Percentiles rank a stretch among this genome's conserved stretches.
These are phyloP conservation scores for Zonitis immaculata DNA, from an alignment of 2,888 invertebrate species.

Conservation along the genomic window DNA sequence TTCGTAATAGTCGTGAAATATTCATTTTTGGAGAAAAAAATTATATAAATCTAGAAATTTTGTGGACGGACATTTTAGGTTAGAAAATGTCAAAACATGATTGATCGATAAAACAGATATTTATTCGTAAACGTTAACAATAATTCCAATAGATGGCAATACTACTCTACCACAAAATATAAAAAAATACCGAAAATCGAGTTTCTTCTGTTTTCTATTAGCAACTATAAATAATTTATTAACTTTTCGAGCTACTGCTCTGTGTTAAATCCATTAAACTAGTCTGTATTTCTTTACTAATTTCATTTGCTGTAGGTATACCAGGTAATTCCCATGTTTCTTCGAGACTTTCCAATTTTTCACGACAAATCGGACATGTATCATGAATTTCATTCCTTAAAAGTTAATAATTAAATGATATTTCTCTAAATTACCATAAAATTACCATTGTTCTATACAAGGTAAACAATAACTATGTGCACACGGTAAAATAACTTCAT, in stretches of 20 bases:
- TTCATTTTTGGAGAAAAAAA: not conserved
- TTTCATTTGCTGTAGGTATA: constrained; percentile 56
- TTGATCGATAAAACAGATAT: too few species aligned
- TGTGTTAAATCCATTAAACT: constrained; percentile 47
- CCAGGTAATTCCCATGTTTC: constrained; percentile 64
- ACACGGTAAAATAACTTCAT: constrained; percentile 65
- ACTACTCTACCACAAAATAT: too few species aligned
- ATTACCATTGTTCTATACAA: constrained; percentile 69
- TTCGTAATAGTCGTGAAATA: not conserved
- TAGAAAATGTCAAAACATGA: not conserved
- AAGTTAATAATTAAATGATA: constrained; percentile 15
- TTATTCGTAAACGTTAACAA: too few species aligned
- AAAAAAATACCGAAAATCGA: too few species aligned
- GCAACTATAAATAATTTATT: too few species aligned
- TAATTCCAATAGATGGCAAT: too few species aligned
- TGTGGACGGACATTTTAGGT: not conserved
- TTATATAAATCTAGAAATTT: not conserved
- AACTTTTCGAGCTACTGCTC: too few species aligned
- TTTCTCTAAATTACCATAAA: too few species aligned
- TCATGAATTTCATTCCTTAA: constrained; percentile 63
- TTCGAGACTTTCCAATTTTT: constrained; percentile 57
- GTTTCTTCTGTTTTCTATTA: too few species aligned
- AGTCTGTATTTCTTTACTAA: constrained; percentile 52
- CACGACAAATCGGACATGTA: constrained; percentile 67
- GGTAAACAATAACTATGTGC: constrained; percentile 65